Evolutionary conservation across 2,113 vertebrate genomes (phyloP), one percentile per base, ranked within the genome.

Genomic region (Dasyprocta punctata): DNA sequence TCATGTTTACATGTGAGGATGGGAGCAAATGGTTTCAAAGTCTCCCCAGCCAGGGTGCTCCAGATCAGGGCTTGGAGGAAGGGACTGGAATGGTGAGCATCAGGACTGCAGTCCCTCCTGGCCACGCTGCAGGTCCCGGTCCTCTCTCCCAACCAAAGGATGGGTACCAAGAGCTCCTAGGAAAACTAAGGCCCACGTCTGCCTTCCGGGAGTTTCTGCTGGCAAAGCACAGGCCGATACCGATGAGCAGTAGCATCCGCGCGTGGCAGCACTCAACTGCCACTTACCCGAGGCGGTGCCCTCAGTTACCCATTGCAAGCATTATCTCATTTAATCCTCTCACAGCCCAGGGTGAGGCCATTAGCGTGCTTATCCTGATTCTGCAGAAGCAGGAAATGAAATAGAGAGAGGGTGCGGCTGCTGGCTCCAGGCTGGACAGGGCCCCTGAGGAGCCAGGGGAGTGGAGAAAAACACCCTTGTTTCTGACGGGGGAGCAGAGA

Each of bases 351-450:
- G 22, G 5, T 75, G 95, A 78, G 52, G 41, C 73, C 71, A 56
- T 89, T 38, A 1, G 71, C 5, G 0, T 14, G 63, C 22, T 58
- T 2, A 7, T 26, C 33, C 77, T 26, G 41, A 1, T 7, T 56
- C 85, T 1, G 0, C 60, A 61, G 38, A 8, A 26, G 38, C 75
- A 19, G 67, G 47, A 87, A 44, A 19, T 5, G 22, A 65, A 82
- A 30, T 0, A 3, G 3, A 61, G 19, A 54, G 41, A 26, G 26
- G 52, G 38, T 10, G 0, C 0, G 3, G 4, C 41, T 38, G 5
- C 28, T 8, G 67, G 49, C 69, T 38, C 47, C 17, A 0, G 22
- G 61, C 4, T 11, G 33, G 84, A 24, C 4, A 9, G 75, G 22
- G 26, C 0, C 22, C 22, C 75, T 4, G 1, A 38, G 11, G 33